Base-by-base conservation (phyloP, 2,888 invertebrate genomes). In the Pedicia rivosa region DNA sequence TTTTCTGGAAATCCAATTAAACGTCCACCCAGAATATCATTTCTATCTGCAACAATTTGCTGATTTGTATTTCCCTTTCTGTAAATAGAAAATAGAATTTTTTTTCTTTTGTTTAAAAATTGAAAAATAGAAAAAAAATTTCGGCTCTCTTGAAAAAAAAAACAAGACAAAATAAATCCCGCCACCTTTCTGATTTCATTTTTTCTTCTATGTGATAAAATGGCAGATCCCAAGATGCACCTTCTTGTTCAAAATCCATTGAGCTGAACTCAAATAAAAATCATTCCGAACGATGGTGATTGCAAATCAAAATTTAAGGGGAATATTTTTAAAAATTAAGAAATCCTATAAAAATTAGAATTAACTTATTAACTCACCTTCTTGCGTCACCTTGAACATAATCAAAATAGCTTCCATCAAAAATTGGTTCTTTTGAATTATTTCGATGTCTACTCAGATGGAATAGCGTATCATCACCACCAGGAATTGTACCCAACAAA, bases 191-290 rank as follows among this genome's bases (percentile, higher is more conserved):
- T 13, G 37, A 36, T 35, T 35, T 37, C 15, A 42, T 14, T 27
- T 55, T 54, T 51, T 50, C 50, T 31, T 59, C 57, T 46, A 59
- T 57, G 43, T 55, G 57, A 43, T 59, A 51, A 46, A 65, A 50
- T 52, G 71, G 71, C 53, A 65, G 63, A 56, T 72, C 72, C 72
- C 72, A 73, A 41, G 67, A 66, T n/a, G n/a, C 50, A 62, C 65
- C 49, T 66, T 63, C 36, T 12, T 30, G 36, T 36, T 63, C 64
- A 52, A 32, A 32, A 22, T 32, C 32, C n/a, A n/a, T n/a, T n/a
- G n/a, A n/a, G n/a, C n/a, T n/a, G n/a, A n/a, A n/a, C n/a, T n/a
- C n/a, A n/a, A n/a, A n/a, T n/a, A n/a, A n/a, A n/a, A n/a, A n/a
- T n/a, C n/a, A n/a, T n/a, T n/a, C n/a, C n/a, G n/a, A n/a, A n/a